Conservation (phyloP, 23 tunicate genomes). For the Trididemnum clinides region DNA sequence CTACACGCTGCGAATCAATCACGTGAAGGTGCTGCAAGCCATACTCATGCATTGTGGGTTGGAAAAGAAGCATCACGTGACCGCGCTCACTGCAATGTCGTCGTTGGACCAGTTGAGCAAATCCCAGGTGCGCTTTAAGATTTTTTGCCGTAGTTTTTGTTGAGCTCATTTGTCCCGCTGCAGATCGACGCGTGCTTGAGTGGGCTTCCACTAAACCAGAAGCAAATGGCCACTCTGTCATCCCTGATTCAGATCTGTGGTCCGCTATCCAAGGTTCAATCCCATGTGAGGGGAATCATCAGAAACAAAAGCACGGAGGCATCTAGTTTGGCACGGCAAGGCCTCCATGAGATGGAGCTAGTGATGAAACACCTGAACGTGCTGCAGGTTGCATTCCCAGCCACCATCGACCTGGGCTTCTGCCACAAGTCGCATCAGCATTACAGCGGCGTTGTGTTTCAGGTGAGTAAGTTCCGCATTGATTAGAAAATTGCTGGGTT, state of each 20-base stretch:
- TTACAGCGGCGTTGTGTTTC: constrained; percentile 78
- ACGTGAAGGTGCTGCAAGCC: constrained; percentile 49
- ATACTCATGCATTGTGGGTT: constrained; percentile 61
- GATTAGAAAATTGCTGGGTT: too few relatives aligned
- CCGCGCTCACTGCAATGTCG: constrained; percentile 3
- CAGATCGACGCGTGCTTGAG: constrained; percentile 65
- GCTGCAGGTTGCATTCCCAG: constrained; percentile 51
- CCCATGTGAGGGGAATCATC: constrained; percentile 48
- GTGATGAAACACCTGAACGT: constrained; percentile 50
- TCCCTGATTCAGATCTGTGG: constrained; percentile 53
- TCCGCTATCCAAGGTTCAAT: constrained; percentile 58
- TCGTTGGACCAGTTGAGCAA: constrained; percentile 45
- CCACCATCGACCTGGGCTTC: constrained; percentile 71
- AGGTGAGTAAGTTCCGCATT: too few relatives aligned
- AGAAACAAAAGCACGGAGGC: constrained; percentile 57
- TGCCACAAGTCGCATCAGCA: constrained; percentile 62
- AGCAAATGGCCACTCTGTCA: constrained; percentile 66
- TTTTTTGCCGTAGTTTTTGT: too few relatives aligned
- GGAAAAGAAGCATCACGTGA: constrained; percentile 31
- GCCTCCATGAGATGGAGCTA: constrained; percentile 79
- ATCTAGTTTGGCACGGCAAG: constrained; percentile 63
- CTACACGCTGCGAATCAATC: constrained; percentile 74
- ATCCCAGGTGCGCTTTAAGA: constrained; percentile 53
- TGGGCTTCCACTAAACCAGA: constrained; percentile 51
- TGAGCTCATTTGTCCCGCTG: too few relatives aligned